phyloP scores from a whole-genome alignment of 1,140 invertebrate genomes.

The Metaphire vulgaris region DNA sequence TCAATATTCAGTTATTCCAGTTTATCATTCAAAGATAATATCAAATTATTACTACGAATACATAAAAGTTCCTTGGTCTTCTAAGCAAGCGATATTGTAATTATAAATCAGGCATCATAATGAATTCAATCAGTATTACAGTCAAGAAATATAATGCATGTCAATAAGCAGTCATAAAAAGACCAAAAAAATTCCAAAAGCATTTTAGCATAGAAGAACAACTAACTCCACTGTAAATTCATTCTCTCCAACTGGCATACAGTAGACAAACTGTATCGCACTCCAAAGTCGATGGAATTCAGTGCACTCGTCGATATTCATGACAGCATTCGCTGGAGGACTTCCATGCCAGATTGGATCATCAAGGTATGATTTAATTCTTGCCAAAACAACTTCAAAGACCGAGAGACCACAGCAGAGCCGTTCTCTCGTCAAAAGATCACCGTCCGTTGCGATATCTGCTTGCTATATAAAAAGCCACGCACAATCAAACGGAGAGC shows the following conservation, averaged over 20 bases:
- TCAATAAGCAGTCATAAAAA: too few relatives aligned
- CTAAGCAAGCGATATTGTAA: neutral
- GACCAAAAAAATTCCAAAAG: neutral
- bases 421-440: constrained; percentile 89
- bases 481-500: too few relatives aligned
- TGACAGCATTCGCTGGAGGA: constrained; percentile 78
- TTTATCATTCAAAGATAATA: too few relatives aligned
- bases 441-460: constrained; percentile 67
- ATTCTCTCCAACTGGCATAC: constrained; percentile 91
- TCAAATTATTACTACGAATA: too few relatives aligned
- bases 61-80: neutral
- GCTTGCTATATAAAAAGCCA: too few relatives aligned
- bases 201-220: neutral
- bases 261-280: constrained; percentile 95
- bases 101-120: too few relatives aligned
- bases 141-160: too few relatives aligned
- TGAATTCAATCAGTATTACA: too few relatives aligned
- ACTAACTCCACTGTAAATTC: constrained; percentile 94
- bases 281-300: constrained; percentile 98
- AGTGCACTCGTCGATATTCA: constrained; percentile 92
- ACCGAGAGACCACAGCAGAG: constrained; percentile 97
- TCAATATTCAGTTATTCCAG: too few relatives aligned
- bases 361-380: constrained; percentile 71
- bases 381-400: constrained; percentile 86
- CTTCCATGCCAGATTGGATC: constrained; percentile 87